Base-by-base conservation (phyloP, 2,113 vertebrate genomes). In the Pterocles orientalis region DNA sequence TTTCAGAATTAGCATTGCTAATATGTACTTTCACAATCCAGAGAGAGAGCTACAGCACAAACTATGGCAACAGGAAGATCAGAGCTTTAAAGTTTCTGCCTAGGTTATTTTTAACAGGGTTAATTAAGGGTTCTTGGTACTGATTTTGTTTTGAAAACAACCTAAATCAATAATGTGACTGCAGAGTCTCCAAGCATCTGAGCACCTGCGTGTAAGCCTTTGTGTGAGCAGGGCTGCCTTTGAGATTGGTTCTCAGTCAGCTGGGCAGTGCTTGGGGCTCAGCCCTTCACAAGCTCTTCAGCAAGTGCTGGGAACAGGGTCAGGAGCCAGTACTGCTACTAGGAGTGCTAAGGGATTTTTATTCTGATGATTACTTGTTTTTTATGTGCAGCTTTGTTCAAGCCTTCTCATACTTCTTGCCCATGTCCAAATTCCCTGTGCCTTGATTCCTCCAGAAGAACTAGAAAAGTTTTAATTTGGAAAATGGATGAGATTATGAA, bases 131-230 rank as follows among this genome's bases (percentile, higher is more conserved):
- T 65, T 79, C 54, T 90, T 50, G 24, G n/a, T 90, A 6, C 28
- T 83, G 45, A 10, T 54, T 95, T 80, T 70, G 61, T 65, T 82
- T 73, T 39, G n/a, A 47, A 58, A 79, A 81, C 68, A 39, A 12
- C 24, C 23, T 62, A 34, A 26, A 85, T 88, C 69, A 45, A 3
- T 85, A 41, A 60, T 0, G 10, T 39, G 80, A 36, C 29, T 5
- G 4, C 56, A 47, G 17, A 10, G 17, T 19, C 60, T 77, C 70
- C 31, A 48, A 43, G 36, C 41, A 72, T 72, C 50, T 57, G 41
- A 41, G 58, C 58, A 47, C 54, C 29, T 50, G 43, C 3, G 0
- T 51, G 0, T 51, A 57, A 66, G 28, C 8, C 50, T 33, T 11
- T 68, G n/a, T 23, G 18, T 78, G 48, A 91, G 33, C 6, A 31